Conservation (phyloP, 2,797 vertebrate species). For the Sternotherus odoratus region DNA sequence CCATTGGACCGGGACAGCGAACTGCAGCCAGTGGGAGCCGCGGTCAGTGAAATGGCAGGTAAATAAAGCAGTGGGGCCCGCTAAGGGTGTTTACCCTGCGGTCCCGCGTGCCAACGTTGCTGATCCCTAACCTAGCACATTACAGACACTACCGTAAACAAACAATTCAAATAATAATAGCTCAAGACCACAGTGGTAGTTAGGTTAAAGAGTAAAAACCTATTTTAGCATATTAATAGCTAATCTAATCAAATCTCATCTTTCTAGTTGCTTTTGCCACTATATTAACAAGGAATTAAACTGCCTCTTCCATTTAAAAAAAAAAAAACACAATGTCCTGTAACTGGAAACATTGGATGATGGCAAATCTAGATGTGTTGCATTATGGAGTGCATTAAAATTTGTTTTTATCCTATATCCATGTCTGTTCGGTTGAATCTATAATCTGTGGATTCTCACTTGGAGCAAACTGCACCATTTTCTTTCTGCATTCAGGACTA, state of each 20-base stretch:
- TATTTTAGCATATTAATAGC: neutral
- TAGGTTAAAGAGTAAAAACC: neutral
- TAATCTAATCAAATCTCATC: neutral
- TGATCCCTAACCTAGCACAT: neutral
- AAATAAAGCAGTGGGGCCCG: too few species aligned
- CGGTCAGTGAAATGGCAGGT: too few species aligned
- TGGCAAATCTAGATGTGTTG: neutral
- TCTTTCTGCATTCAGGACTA: neutral
- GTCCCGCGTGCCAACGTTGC: too few species aligned
- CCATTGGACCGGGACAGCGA: too few species aligned
- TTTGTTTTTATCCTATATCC: neutral
- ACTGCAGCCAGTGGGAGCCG: too few species aligned
- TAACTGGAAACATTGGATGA: neutral
- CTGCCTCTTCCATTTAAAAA: neutral
- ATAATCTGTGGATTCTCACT: neutral
- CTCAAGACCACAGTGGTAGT: neutral
- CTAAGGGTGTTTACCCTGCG: too few species aligned
- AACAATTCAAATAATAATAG: neutral
- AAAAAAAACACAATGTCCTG: neutral
- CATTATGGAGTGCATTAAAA: neutral
- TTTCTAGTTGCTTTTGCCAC: neutral
- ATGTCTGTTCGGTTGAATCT: rapidly evolving
- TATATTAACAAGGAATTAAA: neutral
- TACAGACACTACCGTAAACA: neutral
- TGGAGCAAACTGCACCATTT: neutral